Conservation (phyloP, 2,113 vertebrate species). For the Tonatia bakeri region DNA sequence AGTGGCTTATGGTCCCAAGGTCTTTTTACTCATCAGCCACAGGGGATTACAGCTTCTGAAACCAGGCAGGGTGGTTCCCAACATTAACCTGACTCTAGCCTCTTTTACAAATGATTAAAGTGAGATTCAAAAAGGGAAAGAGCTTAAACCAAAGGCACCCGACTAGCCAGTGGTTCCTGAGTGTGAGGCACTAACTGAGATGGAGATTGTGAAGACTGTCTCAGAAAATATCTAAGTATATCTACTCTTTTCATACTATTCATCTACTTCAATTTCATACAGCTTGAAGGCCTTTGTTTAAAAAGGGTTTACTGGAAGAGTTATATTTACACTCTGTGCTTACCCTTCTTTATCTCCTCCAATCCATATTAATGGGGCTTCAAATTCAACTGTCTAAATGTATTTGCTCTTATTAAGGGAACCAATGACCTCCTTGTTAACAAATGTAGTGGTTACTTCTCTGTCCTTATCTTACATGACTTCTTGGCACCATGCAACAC, state of each 20-base stretch:
- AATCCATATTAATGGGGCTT: not conserved
- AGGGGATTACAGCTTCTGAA: too few relatives aligned
- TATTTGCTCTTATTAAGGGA: not conserved
- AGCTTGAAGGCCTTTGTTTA: not conserved
- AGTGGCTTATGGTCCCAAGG: too few relatives aligned
- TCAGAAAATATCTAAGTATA: not conserved
- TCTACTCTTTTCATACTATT: not conserved
- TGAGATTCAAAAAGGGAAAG: not conserved
- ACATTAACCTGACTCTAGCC: not conserved
- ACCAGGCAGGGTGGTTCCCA: too few relatives aligned
- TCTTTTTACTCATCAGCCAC: too few relatives aligned
- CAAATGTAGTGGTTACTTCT: not conserved
- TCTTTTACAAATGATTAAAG: constrained; percentile 10
- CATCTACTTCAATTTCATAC: not conserved
- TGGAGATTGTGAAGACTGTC: not conserved
- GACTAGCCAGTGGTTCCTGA: not conserved
- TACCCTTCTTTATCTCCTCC: not conserved
- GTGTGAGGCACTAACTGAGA: not conserved
- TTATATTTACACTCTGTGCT: not conserved
- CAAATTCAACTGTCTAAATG: not conserved
- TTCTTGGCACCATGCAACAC: not conserved
- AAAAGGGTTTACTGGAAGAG: not conserved
- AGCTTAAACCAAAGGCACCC: not conserved
- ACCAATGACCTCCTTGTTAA: not conserved
- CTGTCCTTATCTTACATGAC: not conserved